phyloP scores from a whole-genome alignment of 2,797 vertebrate genomes.

The Tinamus major region DNA sequence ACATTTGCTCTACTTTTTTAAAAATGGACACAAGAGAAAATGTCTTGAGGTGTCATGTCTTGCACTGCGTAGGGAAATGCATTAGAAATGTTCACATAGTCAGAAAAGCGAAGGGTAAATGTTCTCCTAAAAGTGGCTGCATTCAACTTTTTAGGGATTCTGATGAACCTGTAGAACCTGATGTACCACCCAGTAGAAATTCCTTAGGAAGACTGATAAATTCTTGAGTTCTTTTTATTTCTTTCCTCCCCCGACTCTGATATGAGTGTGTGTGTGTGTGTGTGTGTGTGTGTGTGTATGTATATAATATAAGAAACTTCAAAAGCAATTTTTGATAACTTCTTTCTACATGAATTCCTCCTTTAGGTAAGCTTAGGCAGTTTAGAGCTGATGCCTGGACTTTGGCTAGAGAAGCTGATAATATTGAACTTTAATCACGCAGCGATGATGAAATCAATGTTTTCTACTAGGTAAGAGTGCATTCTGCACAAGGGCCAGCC shows the following conservation, averaged over 20 bases:
- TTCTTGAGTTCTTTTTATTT: background rate
- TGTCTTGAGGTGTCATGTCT: background rate
- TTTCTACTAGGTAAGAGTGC: background rate
- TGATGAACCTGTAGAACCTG: background rate
- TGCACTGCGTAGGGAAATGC: background rate
- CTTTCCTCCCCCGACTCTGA: background rate
- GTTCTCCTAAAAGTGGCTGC: background rate
- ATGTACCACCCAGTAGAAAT: background rate
- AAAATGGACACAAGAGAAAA: background rate
- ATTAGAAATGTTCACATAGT: background rate
- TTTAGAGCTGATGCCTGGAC: background rate
- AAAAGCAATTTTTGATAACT: background rate
- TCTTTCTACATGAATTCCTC: background rate
- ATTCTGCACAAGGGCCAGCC: background rate
- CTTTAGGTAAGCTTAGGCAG: background rate
- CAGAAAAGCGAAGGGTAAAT: background rate
- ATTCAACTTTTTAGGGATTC: background rate
- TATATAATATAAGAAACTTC: background rate
- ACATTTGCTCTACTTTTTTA: accelerated
- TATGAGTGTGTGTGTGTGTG: background rate
- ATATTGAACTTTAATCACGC: background rate
- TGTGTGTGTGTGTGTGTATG: background rate
- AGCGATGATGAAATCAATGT: background rate
- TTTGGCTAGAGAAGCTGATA: background rate
- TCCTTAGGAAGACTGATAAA: background rate